Evolutionary conservation across 2,888 invertebrate genomes (phyloP).

Genomic region (Habrosyne pyritoides): DNA sequence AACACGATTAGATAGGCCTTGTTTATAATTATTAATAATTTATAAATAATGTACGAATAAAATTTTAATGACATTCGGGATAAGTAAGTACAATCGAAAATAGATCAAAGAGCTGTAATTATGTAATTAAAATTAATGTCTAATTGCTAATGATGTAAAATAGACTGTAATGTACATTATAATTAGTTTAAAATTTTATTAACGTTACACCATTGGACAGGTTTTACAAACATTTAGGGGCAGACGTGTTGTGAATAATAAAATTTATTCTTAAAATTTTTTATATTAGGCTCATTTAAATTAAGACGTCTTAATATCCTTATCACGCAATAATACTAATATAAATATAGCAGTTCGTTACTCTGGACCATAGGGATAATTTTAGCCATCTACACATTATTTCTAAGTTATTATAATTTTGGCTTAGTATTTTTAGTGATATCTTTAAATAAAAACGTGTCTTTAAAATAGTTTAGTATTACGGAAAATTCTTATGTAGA

Average conservation of each 20-base stretch:
- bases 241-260: constrained; percentile 39
- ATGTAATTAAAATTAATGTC: constrained; percentile 72
- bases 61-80: constrained; percentile 49
- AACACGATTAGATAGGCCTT: constrained; percentile 66
- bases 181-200: constrained; percentile 58
- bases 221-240: constrained; percentile 41
- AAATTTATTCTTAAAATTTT: constrained; percentile 46
- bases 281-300: constrained; percentile 62
- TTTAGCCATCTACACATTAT: constrained; percentile 51
- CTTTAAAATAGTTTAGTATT: constrained; percentile 49
- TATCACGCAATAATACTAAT: constrained; percentile 44
- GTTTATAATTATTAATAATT: constrained; percentile 47
- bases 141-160: constrained; percentile 66
- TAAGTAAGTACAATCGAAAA: constrained; percentile 73
- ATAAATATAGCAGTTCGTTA: constrained; percentile 52
- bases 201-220: constrained; percentile 52
- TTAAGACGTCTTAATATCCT: constrained; percentile 61
- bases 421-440: constrained; percentile 56
- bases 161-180: constrained; percentile 72
- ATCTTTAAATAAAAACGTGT: constrained; percentile 35
- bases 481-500: constrained; percentile 68
- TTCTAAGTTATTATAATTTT: constrained; percentile 58
- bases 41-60: constrained; percentile 64
- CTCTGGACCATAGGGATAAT: constrained; percentile 54
- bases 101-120: constrained; percentile 55